These are phyloP conservation scores for Pristionchus maxplancki DNA, from an alignment of 2,888 invertebrate genomes.

Conservation along the genomic window DNA sequence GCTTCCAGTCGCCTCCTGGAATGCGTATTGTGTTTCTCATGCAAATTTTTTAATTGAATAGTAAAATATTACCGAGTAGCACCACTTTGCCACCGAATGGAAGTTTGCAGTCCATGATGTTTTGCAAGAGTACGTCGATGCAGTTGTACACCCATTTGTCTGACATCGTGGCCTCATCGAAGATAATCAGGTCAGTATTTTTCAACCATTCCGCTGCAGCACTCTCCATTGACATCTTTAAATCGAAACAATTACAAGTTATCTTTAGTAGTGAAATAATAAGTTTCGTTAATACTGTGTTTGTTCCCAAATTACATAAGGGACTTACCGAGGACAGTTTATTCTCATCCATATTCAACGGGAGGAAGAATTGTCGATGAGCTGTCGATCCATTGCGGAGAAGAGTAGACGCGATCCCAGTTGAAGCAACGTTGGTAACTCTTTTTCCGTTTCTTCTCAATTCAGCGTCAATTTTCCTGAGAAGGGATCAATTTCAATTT, in stretches of 20 bases:
- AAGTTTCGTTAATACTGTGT: too few relatives aligned
- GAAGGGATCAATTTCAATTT: not conserved
- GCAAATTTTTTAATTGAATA: not conserved
- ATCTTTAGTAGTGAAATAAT: not conserved
- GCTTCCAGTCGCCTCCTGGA: slow-evolving; percentile 41
- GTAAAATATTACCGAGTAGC: slow-evolving; percentile 3
- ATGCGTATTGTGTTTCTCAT: not conserved
- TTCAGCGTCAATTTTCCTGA: not conserved
- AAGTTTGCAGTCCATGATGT: not conserved
- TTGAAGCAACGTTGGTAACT: not conserved
- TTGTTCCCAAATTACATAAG: too few relatives aligned
- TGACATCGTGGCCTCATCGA: slow-evolving; percentile 32
- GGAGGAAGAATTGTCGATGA: slow-evolving; percentile 10
- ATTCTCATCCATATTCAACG: not conserved
- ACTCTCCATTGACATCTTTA: slow-evolving; percentile 14
- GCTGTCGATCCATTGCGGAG: not conserved
- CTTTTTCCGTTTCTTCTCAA: not conserved
- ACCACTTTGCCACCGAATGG: slow-evolving; percentile 40
- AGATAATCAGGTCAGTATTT: not conserved
- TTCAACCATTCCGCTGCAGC: not conserved
- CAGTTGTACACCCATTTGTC: not conserved
- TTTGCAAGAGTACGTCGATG: not conserved
- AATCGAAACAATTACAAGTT: not conserved
- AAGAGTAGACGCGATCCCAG: not conserved
- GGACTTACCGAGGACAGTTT: not conserved